These are phyloP conservation scores for Peribatodes rhomboidaria DNA, from an alignment of 2,888 invertebrate genomes.

Conservation along the genomic window DNA sequence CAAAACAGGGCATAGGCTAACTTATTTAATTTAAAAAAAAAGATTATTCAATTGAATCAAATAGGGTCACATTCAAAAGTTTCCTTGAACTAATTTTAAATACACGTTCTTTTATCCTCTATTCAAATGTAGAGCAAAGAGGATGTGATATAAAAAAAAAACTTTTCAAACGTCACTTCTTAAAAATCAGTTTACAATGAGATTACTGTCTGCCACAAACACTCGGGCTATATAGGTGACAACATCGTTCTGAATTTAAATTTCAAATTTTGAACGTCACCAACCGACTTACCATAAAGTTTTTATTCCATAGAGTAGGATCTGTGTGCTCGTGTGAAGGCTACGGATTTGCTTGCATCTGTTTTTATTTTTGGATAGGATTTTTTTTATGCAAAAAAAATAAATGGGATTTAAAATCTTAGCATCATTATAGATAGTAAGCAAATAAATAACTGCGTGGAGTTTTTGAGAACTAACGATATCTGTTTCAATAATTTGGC, in stretches of 20 bases:
- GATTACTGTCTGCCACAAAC: constrained; percentile 36
- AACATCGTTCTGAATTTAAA: constrained; percentile 54
- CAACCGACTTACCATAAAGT: constrained; percentile 29
- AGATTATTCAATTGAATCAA: constrained; percentile 2
- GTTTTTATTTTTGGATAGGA: too few relatives aligned
- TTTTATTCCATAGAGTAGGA: constrained; percentile 10
- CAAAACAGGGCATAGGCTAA: not conserved
- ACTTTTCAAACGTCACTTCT: constrained; percentile 3
- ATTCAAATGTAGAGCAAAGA: constrained; percentile 43
- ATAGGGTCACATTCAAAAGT: constrained; percentile 10
- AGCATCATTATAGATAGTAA: too few relatives aligned
- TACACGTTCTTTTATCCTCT: constrained; percentile 9
- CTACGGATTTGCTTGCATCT: not conserved
- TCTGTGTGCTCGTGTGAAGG: not conserved
- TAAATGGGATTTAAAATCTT: too few relatives aligned
- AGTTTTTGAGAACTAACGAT: too few relatives aligned
- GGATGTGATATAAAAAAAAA: constrained; percentile 36
- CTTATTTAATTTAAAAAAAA: not conserved
- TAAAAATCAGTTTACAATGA: constrained; percentile 30
- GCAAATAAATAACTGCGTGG: too few relatives aligned
- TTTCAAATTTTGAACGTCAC: constrained; percentile 42
- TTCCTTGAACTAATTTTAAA: constrained; percentile 21
- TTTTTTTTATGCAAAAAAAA: not conserved
- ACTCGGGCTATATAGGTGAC: constrained; percentile 53
- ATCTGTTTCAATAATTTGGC: too few relatives aligned